These are phyloP conservation scores for Eolophus roseicapilla DNA, from an alignment of 2,113 vertebrate genomes.

Conservation along the genomic window DNA sequence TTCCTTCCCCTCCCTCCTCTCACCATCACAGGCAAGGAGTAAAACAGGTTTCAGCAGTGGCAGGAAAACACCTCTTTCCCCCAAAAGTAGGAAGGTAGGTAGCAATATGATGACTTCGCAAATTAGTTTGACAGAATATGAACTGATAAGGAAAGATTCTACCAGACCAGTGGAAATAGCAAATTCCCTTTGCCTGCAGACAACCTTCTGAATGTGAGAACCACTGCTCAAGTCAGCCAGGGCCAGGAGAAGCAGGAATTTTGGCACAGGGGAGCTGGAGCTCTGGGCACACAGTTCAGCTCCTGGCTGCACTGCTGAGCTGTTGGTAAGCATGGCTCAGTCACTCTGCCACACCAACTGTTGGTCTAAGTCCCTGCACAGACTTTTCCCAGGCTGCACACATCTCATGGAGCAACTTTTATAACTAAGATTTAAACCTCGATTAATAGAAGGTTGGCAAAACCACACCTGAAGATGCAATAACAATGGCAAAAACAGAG, in stretches of 20 bases:
- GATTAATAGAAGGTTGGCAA: neutral
- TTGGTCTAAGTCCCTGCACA: neutral
- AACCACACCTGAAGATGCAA: neutral
- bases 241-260: neutral
- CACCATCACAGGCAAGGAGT: neutral
- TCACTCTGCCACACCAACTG: neutral
- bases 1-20: neutral
- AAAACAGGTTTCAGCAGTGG: neutral
- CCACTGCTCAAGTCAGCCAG: neutral
- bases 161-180: neutral
- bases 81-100: neutral
- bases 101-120: neutral
- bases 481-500: neutral
- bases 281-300: neutral
- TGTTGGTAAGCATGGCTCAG: fast-evolving
- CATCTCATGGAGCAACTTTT: neutral
- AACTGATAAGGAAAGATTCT: neutral
- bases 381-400: neutral
- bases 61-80: neutral
- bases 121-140: neutral
- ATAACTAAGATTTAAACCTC: neutral
- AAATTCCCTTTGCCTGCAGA: neutral
- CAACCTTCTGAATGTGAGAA: neutral
- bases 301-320: neutral
- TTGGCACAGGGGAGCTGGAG: neutral